These are phyloP conservation scores for Thecophora atra DNA, from an alignment of 2,888 invertebrate genomes.

Conservation along the genomic window DNA sequence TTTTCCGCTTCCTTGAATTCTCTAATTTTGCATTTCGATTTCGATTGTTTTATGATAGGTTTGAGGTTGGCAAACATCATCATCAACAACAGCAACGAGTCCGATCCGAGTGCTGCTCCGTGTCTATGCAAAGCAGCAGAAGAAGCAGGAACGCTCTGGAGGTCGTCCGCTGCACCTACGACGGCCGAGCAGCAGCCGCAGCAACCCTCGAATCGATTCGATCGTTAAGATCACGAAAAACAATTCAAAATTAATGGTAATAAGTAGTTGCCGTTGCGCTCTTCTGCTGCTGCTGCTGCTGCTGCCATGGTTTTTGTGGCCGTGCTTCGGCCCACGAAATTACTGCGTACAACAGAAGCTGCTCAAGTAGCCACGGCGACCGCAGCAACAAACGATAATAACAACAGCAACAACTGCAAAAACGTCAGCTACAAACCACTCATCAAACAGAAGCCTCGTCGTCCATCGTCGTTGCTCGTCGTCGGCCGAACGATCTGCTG, in stretches of 20 bases:
- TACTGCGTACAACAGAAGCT: slow-evolving; percentile 67
- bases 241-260: slow-evolving; percentile 66
- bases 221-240: slow-evolving; percentile 67
- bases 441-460: slow-evolving; percentile 54
- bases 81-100: slow-evolving; percentile 39
- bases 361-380: slow-evolving; percentile 46
- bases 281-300: background rate
- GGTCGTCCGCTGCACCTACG: slow-evolving; percentile 32
- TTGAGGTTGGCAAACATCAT: slow-evolving; percentile 42
- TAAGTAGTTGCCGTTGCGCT: slow-evolving; percentile 57
- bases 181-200: slow-evolving; percentile 11
- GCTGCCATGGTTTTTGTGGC: slow-evolving; percentile 17
- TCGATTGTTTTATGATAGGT: slow-evolving; percentile 35
- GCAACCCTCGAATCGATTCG: slow-evolving; percentile 52
- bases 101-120: slow-evolving; percentile 10
- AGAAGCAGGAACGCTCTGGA: slow-evolving; percentile 30
- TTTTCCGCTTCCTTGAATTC: slow-evolving; percentile 7
- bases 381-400: slow-evolving; percentile 20
- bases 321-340: slow-evolving; percentile 57
- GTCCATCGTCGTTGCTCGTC: slow-evolving; percentile 13
- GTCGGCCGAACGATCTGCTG: slow-evolving; percentile 33
- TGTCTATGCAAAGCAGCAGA: slow-evolving; percentile 35
- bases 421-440: slow-evolving; percentile 30
- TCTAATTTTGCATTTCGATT: slow-evolving; percentile 34
- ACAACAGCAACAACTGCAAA: slow-evolving; percentile 12